Percentiles rank a stretch among this genome's conserved stretches.
Evolutionary conservation across 2,113 vertebrate species (phyloP).

Genomic region (Gulo gulo): DNA sequence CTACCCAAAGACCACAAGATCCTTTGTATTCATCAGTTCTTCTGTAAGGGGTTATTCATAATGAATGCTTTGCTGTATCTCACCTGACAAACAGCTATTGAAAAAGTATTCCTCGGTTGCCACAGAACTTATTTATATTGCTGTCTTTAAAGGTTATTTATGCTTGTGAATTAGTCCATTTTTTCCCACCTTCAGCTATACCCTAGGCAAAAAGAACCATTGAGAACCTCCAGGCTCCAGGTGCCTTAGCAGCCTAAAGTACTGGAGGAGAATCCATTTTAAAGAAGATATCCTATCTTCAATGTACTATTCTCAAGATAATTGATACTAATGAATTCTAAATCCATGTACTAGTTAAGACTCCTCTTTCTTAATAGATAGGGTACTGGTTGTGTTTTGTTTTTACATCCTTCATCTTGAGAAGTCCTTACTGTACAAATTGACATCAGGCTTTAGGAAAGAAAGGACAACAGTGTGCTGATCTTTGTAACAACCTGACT

Average conservation of each 20-base stretch:
- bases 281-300: background rate
- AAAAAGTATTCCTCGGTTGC: background rate
- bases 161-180: background rate
- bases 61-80: background rate
- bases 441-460: conserved; percentile 8
- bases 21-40: background rate
- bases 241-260: background rate
- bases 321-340: conserved; percentile 5
- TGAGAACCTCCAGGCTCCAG: background rate
- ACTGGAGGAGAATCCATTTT: background rate
- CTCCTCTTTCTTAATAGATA: conserved; percentile 17
- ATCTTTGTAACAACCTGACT: background rate
- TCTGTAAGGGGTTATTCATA: background rate
- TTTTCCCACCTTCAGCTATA: background rate
- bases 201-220: background rate
- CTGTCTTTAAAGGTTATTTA: background rate
- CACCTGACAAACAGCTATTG: background rate
- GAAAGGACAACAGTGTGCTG: background rate
- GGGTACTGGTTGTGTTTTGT: background rate
- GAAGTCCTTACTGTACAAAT: background rate
- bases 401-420: background rate
- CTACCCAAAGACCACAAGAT: background rate
- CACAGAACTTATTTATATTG: background rate
- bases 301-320: background rate
- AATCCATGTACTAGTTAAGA: background rate